These are phyloP conservation scores for Drosophila vallismaia DNA, from an alignment of 2,888 invertebrate genomes.

Conservation along the genomic window DNA sequence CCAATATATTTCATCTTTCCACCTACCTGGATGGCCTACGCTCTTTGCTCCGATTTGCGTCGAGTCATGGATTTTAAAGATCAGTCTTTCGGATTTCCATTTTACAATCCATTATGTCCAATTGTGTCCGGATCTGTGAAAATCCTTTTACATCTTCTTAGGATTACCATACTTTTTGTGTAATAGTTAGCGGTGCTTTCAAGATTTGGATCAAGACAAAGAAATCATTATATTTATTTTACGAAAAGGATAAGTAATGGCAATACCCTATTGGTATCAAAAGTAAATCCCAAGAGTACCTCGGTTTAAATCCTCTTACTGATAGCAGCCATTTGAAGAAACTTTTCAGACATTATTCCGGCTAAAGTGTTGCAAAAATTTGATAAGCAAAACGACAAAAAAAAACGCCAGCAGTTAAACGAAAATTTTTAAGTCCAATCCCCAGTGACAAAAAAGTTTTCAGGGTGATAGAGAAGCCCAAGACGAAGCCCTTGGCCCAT, in stretches of 20 bases:
- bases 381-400: slow-evolving; percentile 15
- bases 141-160: background rate
- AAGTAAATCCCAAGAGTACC: background rate
- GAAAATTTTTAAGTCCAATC: slow-evolving; percentile 24
- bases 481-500: slow-evolving; percentile 15
- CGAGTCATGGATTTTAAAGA: slow-evolving; percentile 43
- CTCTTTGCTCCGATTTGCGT: slow-evolving; percentile 58
- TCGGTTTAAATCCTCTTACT: slow-evolving; percentile 22
- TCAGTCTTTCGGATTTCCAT: slow-evolving; percentile 8
- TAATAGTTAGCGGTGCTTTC: background rate
- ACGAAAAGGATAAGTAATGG: background rate
- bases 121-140: slow-evolving; percentile 52
- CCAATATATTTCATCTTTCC: slow-evolving; percentile 21
- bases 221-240: background rate
- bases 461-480: slow-evolving; percentile 22
- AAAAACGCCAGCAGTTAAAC: background rate
- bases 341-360: slow-evolving; percentile 47
- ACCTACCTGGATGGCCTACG: slow-evolving; percentile 23
- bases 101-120: slow-evolving; percentile 64
- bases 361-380: slow-evolving; percentile 24
- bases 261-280: background rate
- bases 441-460: slow-evolving; percentile 39
- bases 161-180: background rate
- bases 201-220: background rate
- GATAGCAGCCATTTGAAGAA: slow-evolving; percentile 43